phyloP scores from a whole-genome alignment of 2,797 vertebrate genomes.

The Ispidina picta region DNA sequence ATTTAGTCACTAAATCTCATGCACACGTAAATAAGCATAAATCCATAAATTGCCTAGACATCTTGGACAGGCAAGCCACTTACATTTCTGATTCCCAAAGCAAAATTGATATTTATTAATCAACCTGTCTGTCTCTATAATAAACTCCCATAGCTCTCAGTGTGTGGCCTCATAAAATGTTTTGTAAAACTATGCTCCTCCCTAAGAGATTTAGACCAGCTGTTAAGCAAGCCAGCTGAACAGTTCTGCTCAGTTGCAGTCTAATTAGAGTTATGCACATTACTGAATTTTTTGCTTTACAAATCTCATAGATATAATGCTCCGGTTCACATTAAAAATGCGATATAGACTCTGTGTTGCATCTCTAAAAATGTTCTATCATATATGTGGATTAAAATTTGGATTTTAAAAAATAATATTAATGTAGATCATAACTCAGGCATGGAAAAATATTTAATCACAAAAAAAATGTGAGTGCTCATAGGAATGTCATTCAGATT shows the following conservation, averaged over 20 bases:
- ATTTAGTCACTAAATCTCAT: neutral
- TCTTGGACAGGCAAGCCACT: neutral
- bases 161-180: slow-evolving; percentile 40
- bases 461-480: neutral
- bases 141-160: slow-evolving; percentile 37
- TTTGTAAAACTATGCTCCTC: slow-evolving; percentile 44
- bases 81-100: slow-evolving; percentile 21
- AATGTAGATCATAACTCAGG: neutral
- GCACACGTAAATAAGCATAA: neutral
- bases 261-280: slow-evolving; percentile 47
- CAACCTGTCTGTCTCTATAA: slow-evolving; percentile 25
- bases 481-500: neutral
- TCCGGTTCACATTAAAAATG: neutral
- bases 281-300: slow-evolving; percentile 51
- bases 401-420: neutral
- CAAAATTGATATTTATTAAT: slow-evolving; percentile 57
- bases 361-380: neutral
- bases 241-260: slow-evolving; percentile 43
- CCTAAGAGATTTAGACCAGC: slow-evolving; percentile 37
- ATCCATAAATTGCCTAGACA: neutral
- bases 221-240: slow-evolving; percentile 48
- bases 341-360: neutral
- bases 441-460: slow-evolving; percentile 1
- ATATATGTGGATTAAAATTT: neutral
- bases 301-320: neutral